Conservation (phyloP, 1,140 invertebrate species). For the Eriocheir sinensis region DNA sequence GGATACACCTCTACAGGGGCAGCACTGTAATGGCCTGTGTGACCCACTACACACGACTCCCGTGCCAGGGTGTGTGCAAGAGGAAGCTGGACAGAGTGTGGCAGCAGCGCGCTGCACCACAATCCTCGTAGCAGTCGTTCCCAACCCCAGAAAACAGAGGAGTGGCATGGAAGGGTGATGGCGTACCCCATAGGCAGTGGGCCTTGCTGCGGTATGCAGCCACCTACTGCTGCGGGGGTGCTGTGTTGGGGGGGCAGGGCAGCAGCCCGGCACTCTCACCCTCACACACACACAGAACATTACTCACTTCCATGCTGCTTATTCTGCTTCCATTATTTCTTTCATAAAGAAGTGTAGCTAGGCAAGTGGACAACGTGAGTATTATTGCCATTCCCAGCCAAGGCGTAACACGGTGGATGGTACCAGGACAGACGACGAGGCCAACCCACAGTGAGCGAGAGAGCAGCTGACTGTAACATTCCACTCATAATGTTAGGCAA, state of each 20-base stretch:
- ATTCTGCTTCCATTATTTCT: neutral
- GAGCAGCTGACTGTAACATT: neutral
- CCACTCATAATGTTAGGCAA: neutral
- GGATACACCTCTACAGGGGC: neutral
- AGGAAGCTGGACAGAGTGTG: neutral
- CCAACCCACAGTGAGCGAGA: neutral
- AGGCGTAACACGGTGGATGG: too few relatives aligned
- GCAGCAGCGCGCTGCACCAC: neutral
- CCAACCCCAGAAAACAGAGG: neutral
- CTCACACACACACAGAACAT: neutral
- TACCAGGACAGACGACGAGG: too few relatives aligned
- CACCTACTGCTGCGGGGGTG: neutral
- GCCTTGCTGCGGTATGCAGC: neutral
- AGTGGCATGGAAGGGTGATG: neutral
- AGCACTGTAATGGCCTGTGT: neutral
- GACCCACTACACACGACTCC: neutral
- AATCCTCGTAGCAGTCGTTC: neutral
- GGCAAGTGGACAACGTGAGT: neutral
- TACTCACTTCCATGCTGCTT: neutral
- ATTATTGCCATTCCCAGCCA: neutral
- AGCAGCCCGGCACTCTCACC: too few relatives aligned
- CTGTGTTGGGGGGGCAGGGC: neutral
- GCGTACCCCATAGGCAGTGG: too few relatives aligned
- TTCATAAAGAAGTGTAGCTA: neutral
- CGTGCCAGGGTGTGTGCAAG: neutral